A percentile compares a stretch with the other conserved stretches of the same genome.
Conservation (phyloP, 2,888 invertebrate genomes). For the Morinoia aosen region DNA sequence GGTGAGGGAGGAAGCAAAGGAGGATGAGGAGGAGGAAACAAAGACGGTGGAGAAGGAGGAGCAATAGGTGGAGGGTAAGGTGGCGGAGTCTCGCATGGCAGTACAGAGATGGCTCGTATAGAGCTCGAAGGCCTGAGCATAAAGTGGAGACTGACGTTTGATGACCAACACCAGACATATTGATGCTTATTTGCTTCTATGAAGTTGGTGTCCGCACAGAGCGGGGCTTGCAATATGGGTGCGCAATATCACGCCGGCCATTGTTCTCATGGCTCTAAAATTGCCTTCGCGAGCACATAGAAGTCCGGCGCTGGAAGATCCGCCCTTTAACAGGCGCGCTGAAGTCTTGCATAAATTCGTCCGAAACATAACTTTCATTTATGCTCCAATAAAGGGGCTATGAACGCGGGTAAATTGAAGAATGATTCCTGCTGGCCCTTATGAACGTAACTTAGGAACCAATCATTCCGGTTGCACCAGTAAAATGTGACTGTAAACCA, state of each 20-base stretch:
- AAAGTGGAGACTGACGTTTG: not conserved
- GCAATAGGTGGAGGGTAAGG: not conserved
- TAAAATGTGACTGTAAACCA: not conserved
- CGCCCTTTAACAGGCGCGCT: not conserved
- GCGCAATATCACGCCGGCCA: slow-evolving; percentile 19
- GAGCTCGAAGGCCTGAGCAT: not conserved
- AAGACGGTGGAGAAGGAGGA: not conserved
- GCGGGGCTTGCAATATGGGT: not conserved
- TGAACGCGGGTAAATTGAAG: not conserved
- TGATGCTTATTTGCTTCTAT: slow-evolving; percentile 4
- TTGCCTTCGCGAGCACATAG: not conserved
- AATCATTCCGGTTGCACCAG: not conserved
- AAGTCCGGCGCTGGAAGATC: not conserved
- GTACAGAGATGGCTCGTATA: not conserved
- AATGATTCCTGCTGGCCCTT: not conserved
- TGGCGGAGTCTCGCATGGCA: not conserved
- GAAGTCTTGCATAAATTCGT: slow-evolving; percentile 4
- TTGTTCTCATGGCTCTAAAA: slow-evolving; percentile 28
- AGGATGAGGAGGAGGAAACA: no score
- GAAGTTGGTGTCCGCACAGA: not conserved
- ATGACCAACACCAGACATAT: not conserved
- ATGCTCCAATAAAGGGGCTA: slow-evolving; percentile 12
- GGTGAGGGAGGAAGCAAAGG: no score
- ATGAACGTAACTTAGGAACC: not conserved
- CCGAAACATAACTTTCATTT: not conserved